Percentiles rank a stretch among this genome's conserved stretches.
These are phyloP conservation scores for Machaerirhynchus nigripectus DNA, from an alignment of 2,113 vertebrate genomes.

Conservation along the genomic window DNA sequence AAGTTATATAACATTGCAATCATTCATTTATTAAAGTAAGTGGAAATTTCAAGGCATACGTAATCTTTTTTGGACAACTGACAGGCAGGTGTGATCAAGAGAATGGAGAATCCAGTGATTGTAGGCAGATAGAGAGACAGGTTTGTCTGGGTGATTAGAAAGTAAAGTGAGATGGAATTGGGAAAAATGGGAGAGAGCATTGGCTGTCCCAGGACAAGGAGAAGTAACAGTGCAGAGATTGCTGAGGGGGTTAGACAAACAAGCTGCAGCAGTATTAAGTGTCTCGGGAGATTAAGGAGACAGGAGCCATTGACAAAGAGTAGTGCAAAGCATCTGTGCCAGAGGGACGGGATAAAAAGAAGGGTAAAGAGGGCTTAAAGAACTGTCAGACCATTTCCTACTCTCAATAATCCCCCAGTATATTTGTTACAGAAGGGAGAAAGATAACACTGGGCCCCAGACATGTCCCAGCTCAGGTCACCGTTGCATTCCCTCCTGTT, in stretches of 20 bases:
- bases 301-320: not conserved
- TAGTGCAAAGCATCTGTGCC: not conserved
- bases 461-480: not conserved
- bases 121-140: slow-evolving; percentile 37
- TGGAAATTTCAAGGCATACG: slow-evolving; percentile 26
- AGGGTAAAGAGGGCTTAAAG: not conserved
- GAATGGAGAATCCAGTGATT: slow-evolving; percentile 27
- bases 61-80: slow-evolving; percentile 62
- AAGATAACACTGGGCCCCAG: rapidly evolving
- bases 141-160: slow-evolving; percentile 37
- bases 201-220: not conserved
- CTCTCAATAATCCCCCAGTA: not conserved
- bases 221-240: not conserved
- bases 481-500: not conserved
- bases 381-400: not conserved
- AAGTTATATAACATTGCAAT: slow-evolving; percentile 57
- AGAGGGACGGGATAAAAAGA: not conserved
- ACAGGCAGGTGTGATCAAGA: slow-evolving; percentile 60
- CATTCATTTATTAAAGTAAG: slow-evolving; percentile 41
- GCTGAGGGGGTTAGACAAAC: not conserved
- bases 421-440: not conserved
- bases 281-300: not conserved
- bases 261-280: not conserved
- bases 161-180: slow-evolving; percentile 12
- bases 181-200: not conserved